Evolutionary conservation across 2,113 vertebrate genomes (phyloP).

Genomic region (Bubo bubo): DNA sequence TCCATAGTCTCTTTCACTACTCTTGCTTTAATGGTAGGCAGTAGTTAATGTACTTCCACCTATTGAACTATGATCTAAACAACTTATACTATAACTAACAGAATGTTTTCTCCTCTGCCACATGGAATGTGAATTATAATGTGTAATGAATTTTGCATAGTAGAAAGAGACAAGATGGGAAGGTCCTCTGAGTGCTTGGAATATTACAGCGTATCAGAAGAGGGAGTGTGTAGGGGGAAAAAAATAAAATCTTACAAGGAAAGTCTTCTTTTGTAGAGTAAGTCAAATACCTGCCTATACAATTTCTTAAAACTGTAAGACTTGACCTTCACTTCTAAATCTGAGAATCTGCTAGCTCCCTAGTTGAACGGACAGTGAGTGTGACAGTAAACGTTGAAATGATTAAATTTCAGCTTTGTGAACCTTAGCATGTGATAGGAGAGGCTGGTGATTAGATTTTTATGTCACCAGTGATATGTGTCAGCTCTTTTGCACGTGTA

Average conservation of each 20-base stretch:
- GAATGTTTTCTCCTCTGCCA: constrained; percentile 11
- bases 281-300: neutral
- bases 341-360: fast-evolving
- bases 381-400: neutral
- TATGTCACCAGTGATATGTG: neutral
- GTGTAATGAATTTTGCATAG: constrained; percentile 35
- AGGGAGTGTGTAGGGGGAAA: neutral
- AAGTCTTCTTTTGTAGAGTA: neutral
- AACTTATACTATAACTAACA: neutral
- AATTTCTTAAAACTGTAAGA: neutral
- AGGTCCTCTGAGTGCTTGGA: neutral
- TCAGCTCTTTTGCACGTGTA: neutral
- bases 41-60: constrained; percentile 31
- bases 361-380: neutral
- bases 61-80: neutral
- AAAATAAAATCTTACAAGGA: neutral
- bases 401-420: neutral
- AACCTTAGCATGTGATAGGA: neutral
- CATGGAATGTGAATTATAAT: neutral
- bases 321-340: neutral
- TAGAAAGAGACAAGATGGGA: neutral
- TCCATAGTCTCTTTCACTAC: neutral
- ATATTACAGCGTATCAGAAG: neutral
- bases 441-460: neutral
- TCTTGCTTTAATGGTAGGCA: neutral